A percentile compares a stretch with the other conserved stretches of the same genome.
These are phyloP conservation scores for Pempheris klunzingeri DNA, from an alignment of 2,797 vertebrate species.

Conservation along the genomic window DNA sequence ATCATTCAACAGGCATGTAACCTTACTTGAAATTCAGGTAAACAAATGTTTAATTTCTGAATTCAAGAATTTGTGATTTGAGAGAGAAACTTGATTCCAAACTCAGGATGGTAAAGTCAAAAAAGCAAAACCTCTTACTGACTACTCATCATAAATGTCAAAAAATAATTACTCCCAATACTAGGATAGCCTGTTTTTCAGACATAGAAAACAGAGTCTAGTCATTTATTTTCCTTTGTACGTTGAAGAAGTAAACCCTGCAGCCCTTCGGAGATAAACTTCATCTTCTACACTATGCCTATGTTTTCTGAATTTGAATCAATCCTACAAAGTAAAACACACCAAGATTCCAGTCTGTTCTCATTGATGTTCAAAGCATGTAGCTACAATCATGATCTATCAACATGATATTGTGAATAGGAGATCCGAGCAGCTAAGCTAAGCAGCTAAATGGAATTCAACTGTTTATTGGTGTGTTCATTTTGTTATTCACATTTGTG, in stretches of 20 bases:
- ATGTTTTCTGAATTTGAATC: constrained; percentile 9
- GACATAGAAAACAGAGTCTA: neutral
- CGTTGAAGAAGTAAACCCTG: neutral
- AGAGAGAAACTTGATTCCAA: constrained; percentile 48
- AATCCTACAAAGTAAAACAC: neutral
- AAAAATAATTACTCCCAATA: neutral
- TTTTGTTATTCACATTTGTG: constrained; percentile 1
- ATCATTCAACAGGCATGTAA: constrained; percentile 23
- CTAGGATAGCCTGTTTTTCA: neutral
- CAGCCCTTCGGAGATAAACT: neutral
- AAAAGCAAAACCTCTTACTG: constrained; percentile 15
- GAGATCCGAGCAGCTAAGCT: neutral
- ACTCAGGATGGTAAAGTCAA: constrained; percentile 59
- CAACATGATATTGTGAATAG: neutral
- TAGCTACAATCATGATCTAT: too few species aligned
- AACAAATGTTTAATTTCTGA: constrained; percentile 39
- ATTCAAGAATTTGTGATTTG: constrained; percentile 45
- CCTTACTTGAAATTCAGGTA: constrained; percentile 28
- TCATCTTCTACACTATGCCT: neutral
- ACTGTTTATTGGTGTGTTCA: neutral
- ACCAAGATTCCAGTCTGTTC: neutral
- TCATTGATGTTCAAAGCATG: neutral
- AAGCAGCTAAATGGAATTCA: neutral
- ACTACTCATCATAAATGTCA: neutral
- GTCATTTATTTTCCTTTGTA: neutral